phyloP scores from a whole-genome alignment of 1,140 invertebrate species.

The Leptinotarsa defecta region DNA sequence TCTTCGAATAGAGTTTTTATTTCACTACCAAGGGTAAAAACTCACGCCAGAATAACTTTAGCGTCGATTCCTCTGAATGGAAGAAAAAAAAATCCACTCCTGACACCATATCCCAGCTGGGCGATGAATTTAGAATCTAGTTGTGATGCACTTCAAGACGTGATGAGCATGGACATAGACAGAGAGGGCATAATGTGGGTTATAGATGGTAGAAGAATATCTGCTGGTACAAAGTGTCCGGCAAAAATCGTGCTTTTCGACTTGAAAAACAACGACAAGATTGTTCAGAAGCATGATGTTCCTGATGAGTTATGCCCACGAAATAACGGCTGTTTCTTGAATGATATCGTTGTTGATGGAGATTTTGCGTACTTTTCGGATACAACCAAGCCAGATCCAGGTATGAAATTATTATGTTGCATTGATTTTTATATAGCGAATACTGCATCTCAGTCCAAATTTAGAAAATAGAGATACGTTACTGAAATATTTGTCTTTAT shows the following conservation, averaged over 20 bases:
- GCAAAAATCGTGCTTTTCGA: slow-evolving; percentile 69
- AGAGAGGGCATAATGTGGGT: slow-evolving; percentile 71
- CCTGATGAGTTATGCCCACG: slow-evolving; percentile 34
- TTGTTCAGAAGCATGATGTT: slow-evolving; percentile 59
- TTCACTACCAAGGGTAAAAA: slow-evolving; percentile 53
- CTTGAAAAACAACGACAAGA: slow-evolving; percentile 61
- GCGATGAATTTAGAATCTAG: slow-evolving; percentile 33
- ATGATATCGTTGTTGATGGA: slow-evolving; percentile 70
- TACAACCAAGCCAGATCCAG: slow-evolving; percentile 65
- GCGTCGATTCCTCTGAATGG: slow-evolving; percentile 35
- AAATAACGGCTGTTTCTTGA: slow-evolving; percentile 59
- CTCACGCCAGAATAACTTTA: slow-evolving; percentile 55
- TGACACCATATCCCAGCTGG: slow-evolving; percentile 42
- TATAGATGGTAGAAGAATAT: slow-evolving; percentile 65
- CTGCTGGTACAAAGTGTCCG: slow-evolving; percentile 58
- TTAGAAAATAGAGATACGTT: too few species aligned
- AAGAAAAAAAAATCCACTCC: slow-evolving; percentile 37
- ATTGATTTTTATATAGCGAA: not conserved
- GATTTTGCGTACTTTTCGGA: slow-evolving; percentile 72
- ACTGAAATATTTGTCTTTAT: too few species aligned
- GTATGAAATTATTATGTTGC: not conserved
- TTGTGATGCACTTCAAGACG: slow-evolving; percentile 57
- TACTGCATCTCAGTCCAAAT: too few species aligned
- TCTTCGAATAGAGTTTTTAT: slow-evolving; percentile 51
- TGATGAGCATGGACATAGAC: slow-evolving; percentile 72